Evolutionary conservation across 2,888 invertebrate genomes (phyloP), one percentile per base, ranked within the genome.

Genomic region (Apotomis capreana): DNA sequence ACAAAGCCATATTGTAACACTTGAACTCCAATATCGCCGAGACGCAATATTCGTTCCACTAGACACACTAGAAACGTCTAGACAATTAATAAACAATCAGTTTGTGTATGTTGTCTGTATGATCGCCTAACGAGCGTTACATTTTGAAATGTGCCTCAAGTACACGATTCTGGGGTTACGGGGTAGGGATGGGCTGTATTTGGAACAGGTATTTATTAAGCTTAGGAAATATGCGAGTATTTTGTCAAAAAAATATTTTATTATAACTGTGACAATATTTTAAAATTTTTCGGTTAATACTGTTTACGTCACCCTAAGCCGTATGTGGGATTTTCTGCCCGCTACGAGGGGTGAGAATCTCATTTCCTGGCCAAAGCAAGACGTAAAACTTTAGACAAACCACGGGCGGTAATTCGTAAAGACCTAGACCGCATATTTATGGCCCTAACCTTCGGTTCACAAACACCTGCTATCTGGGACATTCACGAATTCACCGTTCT

Each of bases 11-110:
- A 26, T 26, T 26, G 26, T 26, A 65, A 26, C 55, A 36, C 57
- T 57, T 36, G 44, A 65, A 65, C 54, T 15, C 63, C 10, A 12
- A 65, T 40, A 65, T 46, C 10, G 65, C 15, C n/a, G 55, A 54
- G 46, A 37, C 49, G 49, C 55, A 15, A 63, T 65, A 26, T 26
- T 55, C 64, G n/a, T 55, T 15, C 44, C 44, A 52, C 51, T 70
- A 61, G n/a, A 69, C 37, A 46, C 70, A 68, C 64, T 52, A 74
- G 74, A 69, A 68, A 70, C 75, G 77, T 76, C 75, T 68, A 73
- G 78, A 82, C 81, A 83, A 83, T 83, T 84, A 83, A 82, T 83
- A 83, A 80, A 82, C 81, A 83, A 84, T 82, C 80, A 80, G 71
- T 71, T 70, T 67, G 57, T 55, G 36, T 51, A 57, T 57, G 57